Evolutionary conservation across 1,140 invertebrate species (phyloP), one percentile per base, ranked within the genome.

Genomic region (Archivesica marissinica): DNA sequence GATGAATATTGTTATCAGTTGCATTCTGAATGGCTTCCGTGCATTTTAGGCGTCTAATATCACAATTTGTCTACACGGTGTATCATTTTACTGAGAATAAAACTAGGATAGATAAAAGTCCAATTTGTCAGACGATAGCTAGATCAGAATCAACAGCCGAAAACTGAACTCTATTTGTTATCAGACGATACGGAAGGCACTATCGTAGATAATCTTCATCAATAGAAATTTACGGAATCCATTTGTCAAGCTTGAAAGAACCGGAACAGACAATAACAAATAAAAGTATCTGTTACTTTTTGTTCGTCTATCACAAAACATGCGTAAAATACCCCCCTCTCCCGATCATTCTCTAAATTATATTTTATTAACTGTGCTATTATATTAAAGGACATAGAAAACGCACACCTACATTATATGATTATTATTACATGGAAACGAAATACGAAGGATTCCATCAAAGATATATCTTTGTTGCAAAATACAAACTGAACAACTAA

Each of bases 51-150:
- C 78, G 66, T 81, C 78, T 54, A 35, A 39, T 44, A 44, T 54
- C 33, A 39, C 20, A 39, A 81, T 47, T 28, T 38, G 56, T 81
- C 61, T 81, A 81, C 78, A 81, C 78, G 64, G 35, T 66, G 78
- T 81, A 68, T 81, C 78, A 41, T 52, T 81, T 81, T 81, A 81
- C 78, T 25, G 28, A 54, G 25, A 81, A 81, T 81, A 81, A 54
- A 81, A 81, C 64, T 50, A 72, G 17, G 25, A 54, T 3, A 81
- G 78, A 81, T 81, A 81, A 81, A 81, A 70, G 78, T 66, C 78
- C 38, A 81, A 81, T 81, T 81, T 81, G 78, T 81, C 78, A 81
- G 54, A 47, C 35, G 61, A 70, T 81, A 81, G n/a, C 23, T 4
- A 20, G 50, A 76, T 76, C 30, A 23, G 25, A 56, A 76, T 76